phyloP scores from a whole-genome alignment of 2,888 invertebrate genomes.

The Xestoiulus laeticollis region DNA sequence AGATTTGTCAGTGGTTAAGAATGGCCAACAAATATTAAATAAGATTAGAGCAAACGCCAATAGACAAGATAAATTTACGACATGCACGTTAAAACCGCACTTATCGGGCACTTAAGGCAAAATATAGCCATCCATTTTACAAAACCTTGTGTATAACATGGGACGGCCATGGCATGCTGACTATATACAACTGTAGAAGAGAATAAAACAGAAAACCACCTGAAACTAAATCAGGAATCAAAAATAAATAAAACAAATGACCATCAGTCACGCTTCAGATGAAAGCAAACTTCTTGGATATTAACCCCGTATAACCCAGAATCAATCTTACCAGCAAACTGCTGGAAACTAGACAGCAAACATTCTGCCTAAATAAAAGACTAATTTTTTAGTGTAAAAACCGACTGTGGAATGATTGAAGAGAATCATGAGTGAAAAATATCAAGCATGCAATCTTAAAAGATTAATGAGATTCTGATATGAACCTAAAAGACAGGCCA shows the following conservation, averaged over 20 bases:
- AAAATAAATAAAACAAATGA: not conserved
- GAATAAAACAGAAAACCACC: not conserved
- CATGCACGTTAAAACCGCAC: constrained; percentile 12
- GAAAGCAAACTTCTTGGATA: not conserved
- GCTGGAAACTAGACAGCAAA: too few relatives aligned
- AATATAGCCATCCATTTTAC: not conserved
- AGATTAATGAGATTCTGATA: too few relatives aligned
- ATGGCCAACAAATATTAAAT: constrained; percentile 36
- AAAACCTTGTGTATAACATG: not conserved
- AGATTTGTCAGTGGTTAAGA: constrained; percentile 43
- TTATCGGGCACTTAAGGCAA: not conserved
- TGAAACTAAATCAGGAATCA: not conserved
- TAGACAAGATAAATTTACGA: constrained; percentile 38
- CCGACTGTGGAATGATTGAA: too few relatives aligned
- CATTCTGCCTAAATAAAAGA: too few relatives aligned
- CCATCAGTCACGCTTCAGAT: not conserved
- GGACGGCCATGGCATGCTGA: not conserved
- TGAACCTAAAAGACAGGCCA: too few relatives aligned
- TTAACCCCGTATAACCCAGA: not conserved
- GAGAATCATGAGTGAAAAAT: too few relatives aligned
- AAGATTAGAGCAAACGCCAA: constrained; percentile 30
- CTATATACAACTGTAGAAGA: not conserved
- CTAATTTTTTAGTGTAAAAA: too few relatives aligned
- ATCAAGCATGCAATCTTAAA: too few relatives aligned
- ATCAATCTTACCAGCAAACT: too few relatives aligned